These are phyloP conservation scores for Brachyalestes nurse DNA, from an alignment of 2,797 vertebrate genomes.

Conservation along the genomic window DNA sequence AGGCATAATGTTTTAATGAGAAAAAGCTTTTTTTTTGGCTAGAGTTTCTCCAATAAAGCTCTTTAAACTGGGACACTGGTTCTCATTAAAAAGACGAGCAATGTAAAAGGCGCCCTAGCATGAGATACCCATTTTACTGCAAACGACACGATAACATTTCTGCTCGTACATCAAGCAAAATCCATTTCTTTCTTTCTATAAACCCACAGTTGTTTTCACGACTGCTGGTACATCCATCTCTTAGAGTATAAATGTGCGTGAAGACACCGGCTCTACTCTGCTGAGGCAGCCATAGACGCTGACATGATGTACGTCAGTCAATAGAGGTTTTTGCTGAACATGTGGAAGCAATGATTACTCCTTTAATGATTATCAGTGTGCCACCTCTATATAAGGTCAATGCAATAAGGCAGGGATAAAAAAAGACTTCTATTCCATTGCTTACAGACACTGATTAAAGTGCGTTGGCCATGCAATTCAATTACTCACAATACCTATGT, in stretches of 20 bases:
- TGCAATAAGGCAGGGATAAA: slow-evolving; percentile 1
- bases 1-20: slow-evolving; percentile 4
- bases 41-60: background rate
- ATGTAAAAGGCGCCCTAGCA: background rate
- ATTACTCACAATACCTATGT: background rate
- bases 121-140: background rate
- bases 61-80: slow-evolving; percentile 11
- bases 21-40: background rate
- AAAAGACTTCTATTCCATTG: background rate
- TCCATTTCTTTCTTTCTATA: background rate
- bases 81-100: background rate
- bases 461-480: background rate
- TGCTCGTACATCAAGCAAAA: background rate
- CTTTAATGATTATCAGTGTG: slow-evolving; percentile 20
- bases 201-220: background rate
- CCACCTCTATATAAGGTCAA: slow-evolving; percentile 6
- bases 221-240: background rate
- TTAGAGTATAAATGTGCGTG: background rate
- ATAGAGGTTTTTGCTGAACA: slow-evolving; percentile 37
- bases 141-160: background rate
- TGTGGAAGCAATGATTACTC: slow-evolving; percentile 24
- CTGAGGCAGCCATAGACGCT: slow-evolving; percentile 23
- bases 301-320: slow-evolving; percentile 35
- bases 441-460: slow-evolving; percentile 5
- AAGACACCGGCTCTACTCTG: background rate